Conservation (phyloP, 2,113 vertebrate species). For the Alligator sinensis region DNA sequence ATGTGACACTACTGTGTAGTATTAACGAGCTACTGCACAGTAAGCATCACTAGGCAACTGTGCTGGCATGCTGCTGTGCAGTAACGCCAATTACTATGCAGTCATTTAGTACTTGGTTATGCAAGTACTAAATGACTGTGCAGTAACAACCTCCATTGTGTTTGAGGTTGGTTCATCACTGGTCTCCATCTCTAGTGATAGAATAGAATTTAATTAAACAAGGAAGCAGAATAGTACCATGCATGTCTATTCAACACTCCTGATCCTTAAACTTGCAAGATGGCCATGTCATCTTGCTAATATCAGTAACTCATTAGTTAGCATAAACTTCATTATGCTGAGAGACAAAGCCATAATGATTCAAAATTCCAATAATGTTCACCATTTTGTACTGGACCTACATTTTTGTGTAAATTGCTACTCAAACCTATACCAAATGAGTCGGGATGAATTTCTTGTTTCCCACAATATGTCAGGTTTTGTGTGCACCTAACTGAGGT, state of each 20-base stretch:
- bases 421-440: not conserved
- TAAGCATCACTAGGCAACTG: no score
- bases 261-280: not conserved
- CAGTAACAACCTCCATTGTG: fast-evolving
- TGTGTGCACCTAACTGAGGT: not conserved
- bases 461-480: not conserved
- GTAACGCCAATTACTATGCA: not conserved
- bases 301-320: not conserved
- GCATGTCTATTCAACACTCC: not conserved
- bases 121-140: no score
- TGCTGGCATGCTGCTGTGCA: no score
- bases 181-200: not conserved
- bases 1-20: no score
- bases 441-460: not conserved
- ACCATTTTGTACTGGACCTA: not conserved
- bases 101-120: not conserved
- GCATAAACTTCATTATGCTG: not conserved
- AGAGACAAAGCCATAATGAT: not conserved
- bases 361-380: not conserved
- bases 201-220: not conserved
- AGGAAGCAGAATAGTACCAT: not conserved
- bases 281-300: not conserved
- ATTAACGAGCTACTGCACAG: no score
- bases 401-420: not conserved
- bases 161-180: not conserved